These are phyloP conservation scores for Rostratula benghalensis DNA, from an alignment of 2,113 vertebrate species.

Conservation along the genomic window DNA sequence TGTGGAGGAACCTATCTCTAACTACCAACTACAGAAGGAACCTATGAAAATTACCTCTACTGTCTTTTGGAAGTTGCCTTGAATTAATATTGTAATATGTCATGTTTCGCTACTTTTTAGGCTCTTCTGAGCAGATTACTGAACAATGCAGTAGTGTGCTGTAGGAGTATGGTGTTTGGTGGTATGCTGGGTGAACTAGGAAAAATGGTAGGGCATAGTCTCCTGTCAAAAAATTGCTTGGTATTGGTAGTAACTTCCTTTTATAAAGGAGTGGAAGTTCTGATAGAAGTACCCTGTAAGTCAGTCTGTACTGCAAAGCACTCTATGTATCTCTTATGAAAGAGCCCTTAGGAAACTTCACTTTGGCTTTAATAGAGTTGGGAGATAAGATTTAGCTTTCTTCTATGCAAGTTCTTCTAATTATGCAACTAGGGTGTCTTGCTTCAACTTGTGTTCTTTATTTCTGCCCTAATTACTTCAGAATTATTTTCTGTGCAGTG, in stretches of 20 bases:
- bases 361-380: neutral
- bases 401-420: neutral
- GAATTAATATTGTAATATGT: neutral
- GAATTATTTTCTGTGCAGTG: neutral
- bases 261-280: neutral
- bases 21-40: neutral
- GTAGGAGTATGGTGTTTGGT: neutral
- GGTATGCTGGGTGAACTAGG: neutral
- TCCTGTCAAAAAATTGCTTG: neutral
- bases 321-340: neutral
- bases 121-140: neutral
- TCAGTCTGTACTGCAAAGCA: neutral
- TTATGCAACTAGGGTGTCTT: neutral
- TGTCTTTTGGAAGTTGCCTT: neutral
- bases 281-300: neutral
- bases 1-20: neutral
- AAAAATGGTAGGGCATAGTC: neutral
- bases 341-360: neutral
- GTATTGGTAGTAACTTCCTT: neutral
- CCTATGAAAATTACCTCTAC: neutral
- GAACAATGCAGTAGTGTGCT: neutral
- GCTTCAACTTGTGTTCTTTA: conserved; percentile 7
- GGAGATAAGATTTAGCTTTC: neutral
- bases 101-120: neutral
- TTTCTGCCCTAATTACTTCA: neutral